Conservation (phyloP, 2,113 vertebrate genomes). For the Butastur rufipennis region DNA sequence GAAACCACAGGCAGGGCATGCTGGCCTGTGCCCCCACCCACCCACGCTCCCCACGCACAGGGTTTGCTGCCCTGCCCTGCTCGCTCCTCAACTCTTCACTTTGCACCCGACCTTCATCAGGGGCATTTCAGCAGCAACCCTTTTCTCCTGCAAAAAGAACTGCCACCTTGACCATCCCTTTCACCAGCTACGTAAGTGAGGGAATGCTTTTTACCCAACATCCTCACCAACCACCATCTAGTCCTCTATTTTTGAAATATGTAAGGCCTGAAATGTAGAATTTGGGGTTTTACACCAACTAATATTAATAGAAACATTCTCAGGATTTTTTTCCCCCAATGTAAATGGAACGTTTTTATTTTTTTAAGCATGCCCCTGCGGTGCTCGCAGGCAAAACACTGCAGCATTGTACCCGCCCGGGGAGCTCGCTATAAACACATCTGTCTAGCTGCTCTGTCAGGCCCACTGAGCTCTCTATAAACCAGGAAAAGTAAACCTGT, state of each 20-base stretch:
- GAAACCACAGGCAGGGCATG: background rate
- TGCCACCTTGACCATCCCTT: background rate
- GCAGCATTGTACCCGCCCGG: constrained; percentile 32
- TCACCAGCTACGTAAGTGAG: background rate
- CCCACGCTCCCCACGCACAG: rapidly evolving
- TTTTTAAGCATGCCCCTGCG: constrained; percentile 33
- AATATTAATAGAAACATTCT: constrained; percentile 66
- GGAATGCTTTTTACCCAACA: background rate
- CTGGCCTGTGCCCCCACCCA: background rate
- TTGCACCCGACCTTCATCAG: background rate
- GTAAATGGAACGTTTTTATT: constrained; percentile 58
- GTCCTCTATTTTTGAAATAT: constrained; percentile 12
- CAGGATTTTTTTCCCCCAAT: background rate
- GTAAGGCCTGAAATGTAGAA: background rate
- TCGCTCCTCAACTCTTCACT: background rate
- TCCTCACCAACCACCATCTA: background rate
- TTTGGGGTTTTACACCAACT: constrained; percentile 32
- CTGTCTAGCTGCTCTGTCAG: constrained; percentile 49
- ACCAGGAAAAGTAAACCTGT: constrained; percentile 50
- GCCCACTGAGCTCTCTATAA: constrained; percentile 28
- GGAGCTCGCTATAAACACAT: constrained; percentile 50
- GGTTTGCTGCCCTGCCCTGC: background rate
- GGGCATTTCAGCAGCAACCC: background rate
- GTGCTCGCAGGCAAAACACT: constrained; percentile 44
- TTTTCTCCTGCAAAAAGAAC: background rate